phyloP scores from a whole-genome alignment of 1,140 invertebrate species.

The Pseudobourletiella spinata region DNA sequence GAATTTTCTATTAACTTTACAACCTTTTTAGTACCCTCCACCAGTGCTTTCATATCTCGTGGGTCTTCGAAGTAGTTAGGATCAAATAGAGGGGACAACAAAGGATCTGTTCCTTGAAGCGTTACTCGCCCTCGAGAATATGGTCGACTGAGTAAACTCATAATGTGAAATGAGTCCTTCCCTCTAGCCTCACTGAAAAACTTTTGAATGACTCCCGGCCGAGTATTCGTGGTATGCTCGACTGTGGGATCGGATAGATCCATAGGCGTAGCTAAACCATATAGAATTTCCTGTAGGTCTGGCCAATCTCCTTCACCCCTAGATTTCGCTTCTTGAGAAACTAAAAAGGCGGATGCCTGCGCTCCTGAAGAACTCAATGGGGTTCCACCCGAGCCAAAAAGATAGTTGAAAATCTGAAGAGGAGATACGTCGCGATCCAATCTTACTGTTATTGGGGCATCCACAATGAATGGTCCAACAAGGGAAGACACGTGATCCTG shows the following conservation, averaged over 20 bases:
- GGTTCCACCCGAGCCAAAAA: constrained; percentile 36
- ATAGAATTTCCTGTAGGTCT: not conserved
- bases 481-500: constrained; percentile 57
- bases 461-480: constrained; percentile 18
- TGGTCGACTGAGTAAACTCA: constrained; percentile 15
- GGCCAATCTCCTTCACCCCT: constrained; percentile 20
- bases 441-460: constrained; percentile 13
- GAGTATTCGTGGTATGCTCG: not conserved
- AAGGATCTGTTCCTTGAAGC: not conserved
- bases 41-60: constrained; percentile 7
- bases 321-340: constrained; percentile 13
- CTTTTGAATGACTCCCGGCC: not conserved
- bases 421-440: not conserved
- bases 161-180: constrained; percentile 15
- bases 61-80: constrained; percentile 18
- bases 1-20: constrained; percentile 18
- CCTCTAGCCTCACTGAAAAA: not conserved
- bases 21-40: constrained; percentile 23
- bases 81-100: constrained; percentile 1
- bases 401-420: constrained; percentile 32
- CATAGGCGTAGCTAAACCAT: no score
- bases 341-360: constrained; percentile 25
- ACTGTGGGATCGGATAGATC: not conserved
- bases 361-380: constrained; percentile 40
- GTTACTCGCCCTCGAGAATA: constrained; percentile 1